Base-by-base conservation (phyloP, 2,888 invertebrate genomes). In the Agrotis segetum region DNA sequence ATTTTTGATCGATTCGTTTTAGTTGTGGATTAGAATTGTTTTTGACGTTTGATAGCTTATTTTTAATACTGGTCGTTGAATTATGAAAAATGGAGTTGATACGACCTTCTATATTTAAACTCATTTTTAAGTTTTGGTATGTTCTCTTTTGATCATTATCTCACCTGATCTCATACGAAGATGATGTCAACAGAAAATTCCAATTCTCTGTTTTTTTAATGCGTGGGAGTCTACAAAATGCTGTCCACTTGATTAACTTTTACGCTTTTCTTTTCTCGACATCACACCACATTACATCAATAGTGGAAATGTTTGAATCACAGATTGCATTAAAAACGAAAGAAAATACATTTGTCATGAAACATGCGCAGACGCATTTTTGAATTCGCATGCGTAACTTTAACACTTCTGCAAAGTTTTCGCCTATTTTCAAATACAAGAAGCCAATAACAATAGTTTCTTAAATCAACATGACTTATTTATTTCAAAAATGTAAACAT, bases 1-100 rank as follows among this genome's bases (percentile, higher is more conserved):
- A 64, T 69, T 46, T 52, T 65, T 77, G 65, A 62, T 65, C 60
- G 60, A 64, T 79, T 67, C 17, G 29, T 46, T 64, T 49, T 16
- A n/a, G 60, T 50, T 68, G 46, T 34, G 52, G 29, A 17, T 50
- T 55, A 64, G 19, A 55, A 56, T 63, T 63, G 55, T 55, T 63
- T 77, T 62, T 69, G 16, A 44, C 59, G 1, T 2, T 21, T 63
- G 3, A 52, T 14, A 44, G 62, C 29, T 34, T 58, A 13, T 63
- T 60, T 60, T 52, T 49, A 34, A 52, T 58, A 40, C n/a, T 9
- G 13, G 16, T 55, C 2, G 21, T 60, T 11, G 50, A 52, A 50
- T 50, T 24, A 55, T 46, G 19, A 49, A 29, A 44, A 34, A 21
- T 66, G 34, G 7, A 29, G n/a, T n/a, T 50, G 19, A 70, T 44